These are phyloP conservation scores for Neocrepidodera transversa DNA, from an alignment of 2,888 invertebrate genomes.

Conservation along the genomic window DNA sequence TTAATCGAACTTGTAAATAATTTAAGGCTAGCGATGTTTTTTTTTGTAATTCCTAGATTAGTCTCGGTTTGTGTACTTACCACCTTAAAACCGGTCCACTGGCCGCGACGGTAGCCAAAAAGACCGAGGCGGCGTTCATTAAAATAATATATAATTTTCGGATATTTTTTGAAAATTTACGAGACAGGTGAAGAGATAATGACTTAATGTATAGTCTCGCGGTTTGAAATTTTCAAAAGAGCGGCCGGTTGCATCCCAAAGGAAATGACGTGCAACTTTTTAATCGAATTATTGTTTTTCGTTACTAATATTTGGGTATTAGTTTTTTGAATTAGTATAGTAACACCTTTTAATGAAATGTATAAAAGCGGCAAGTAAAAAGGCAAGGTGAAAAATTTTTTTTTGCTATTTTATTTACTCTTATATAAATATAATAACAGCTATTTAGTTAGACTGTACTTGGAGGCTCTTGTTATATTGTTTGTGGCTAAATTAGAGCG, in stretches of 20 bases:
- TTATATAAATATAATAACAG: too few species aligned
- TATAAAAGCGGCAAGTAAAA: background rate
- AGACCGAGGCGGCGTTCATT: conserved; percentile 4
- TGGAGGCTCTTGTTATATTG: too few species aligned
- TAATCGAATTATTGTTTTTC: conserved; percentile 34
- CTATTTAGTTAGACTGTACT: too few species aligned
- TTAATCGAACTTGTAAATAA: too few species aligned
- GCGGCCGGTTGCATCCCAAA: conserved; percentile 33
- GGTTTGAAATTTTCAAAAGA: conserved; percentile 20
- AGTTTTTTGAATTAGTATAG: background rate
- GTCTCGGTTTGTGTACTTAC: background rate
- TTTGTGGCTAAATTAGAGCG: too few species aligned
- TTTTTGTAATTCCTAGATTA: background rate
- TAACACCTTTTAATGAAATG: background rate
- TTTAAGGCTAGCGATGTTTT: too few species aligned
- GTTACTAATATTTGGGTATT: conserved; percentile 14
- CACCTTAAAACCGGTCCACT: conserved; percentile 4
- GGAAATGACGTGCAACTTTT: conserved; percentile 34
- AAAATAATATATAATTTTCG: conserved; percentile 41
- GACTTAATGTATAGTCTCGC: conserved; percentile 49
- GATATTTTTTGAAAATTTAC: conserved; percentile 45
- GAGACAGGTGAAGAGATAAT: conserved; percentile 53
- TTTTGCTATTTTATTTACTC: too few species aligned
- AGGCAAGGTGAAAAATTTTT: background rate
- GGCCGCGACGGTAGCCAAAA: background rate